Percentiles rank a stretch among this genome's conserved stretches.
Conservation (phyloP, 2,888 invertebrate genomes). For the Tiliacea citrago region DNA sequence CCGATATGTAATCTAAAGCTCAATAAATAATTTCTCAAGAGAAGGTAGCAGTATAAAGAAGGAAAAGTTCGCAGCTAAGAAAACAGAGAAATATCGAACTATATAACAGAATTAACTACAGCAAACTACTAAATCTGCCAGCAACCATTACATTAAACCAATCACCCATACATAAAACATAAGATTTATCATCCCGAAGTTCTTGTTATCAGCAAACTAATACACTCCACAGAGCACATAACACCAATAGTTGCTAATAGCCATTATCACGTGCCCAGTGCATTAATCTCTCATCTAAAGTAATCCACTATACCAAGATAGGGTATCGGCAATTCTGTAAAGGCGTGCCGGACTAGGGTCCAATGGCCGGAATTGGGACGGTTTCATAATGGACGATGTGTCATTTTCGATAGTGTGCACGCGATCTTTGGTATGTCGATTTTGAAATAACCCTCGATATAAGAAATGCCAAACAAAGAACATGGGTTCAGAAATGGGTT, state of each 20-base stretch:
- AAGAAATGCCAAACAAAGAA: no score
- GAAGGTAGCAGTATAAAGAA: neutral
- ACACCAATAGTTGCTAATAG: conserved; percentile 62
- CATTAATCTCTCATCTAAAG: conserved; percentile 70
- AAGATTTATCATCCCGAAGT: conserved; percentile 41
- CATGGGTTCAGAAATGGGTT: no score
- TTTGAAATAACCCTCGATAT: no score
- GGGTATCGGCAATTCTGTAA: conserved; percentile 74
- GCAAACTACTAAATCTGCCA: neutral
- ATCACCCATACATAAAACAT: conserved; percentile 26
- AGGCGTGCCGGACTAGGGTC: conserved; percentile 64
- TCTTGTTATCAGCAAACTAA: conserved; percentile 56
- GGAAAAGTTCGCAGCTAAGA: neutral
- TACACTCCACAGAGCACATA: conserved; percentile 57
- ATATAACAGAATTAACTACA: neutral
- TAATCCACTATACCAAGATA: conserved; percentile 71
- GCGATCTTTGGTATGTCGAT: conserved; percentile 47
- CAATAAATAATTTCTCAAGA: neutral
- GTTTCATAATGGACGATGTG: conserved; percentile 61
- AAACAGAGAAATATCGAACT: neutral
- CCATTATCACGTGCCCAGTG: conserved; percentile 71
- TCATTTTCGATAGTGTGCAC: conserved; percentile 63
- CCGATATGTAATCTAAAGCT: neutral
- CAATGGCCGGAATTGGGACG: conserved; percentile 58
- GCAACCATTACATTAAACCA: conserved; percentile 9